Evolutionary conservation across 2,888 invertebrate species (phyloP), one percentile per base, ranked within the genome.

Genomic region (Tryphoninae sp.): DNA sequence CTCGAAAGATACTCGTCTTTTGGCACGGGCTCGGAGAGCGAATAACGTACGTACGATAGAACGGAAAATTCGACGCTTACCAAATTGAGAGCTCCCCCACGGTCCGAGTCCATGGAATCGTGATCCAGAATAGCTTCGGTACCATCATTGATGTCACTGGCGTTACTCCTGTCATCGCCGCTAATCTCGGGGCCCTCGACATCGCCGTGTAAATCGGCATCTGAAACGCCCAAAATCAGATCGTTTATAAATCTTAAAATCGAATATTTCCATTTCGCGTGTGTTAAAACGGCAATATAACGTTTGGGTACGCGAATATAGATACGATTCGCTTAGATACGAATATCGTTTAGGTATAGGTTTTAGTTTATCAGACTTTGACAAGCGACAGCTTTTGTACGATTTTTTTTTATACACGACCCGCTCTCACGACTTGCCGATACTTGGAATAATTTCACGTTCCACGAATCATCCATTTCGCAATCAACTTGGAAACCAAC

Each of bases 101-200:
- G 92, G 83, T 95, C 94, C 49, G 95, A 95, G 87, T 95, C 94
- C 93, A 95, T 93, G 78, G 95, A 95, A 89, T 95, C 94, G 83
- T 93, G 94, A 86, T 94, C 94, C 83, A 93, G 91, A 69, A 90
- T 90, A 23, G 91, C 91, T 82, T 93, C 94, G 82, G 93, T 92
- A 69, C 92, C 93, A 83, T 93, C 92, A 16, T 93, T 92, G 81
- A 93, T 93, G 84, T 94, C 94, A 89, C 94, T 94, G 83, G 92
- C 92, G 86, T 93, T 92, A 89, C 94, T 94, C 84, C 94, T 93
- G 79, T 94, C 94, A 87, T 95, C 94, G 65, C 94, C 94, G 87
- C 94, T 95, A 84, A 94, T 92, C 85, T 95, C 94, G 68, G 90
- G 91, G 42, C 94, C 94, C 86, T 94, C 94, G 80, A 93, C 93